phyloP scores from a whole-genome alignment of 2,797 vertebrate genomes.

The Bucorvus abyssinicus region DNA sequence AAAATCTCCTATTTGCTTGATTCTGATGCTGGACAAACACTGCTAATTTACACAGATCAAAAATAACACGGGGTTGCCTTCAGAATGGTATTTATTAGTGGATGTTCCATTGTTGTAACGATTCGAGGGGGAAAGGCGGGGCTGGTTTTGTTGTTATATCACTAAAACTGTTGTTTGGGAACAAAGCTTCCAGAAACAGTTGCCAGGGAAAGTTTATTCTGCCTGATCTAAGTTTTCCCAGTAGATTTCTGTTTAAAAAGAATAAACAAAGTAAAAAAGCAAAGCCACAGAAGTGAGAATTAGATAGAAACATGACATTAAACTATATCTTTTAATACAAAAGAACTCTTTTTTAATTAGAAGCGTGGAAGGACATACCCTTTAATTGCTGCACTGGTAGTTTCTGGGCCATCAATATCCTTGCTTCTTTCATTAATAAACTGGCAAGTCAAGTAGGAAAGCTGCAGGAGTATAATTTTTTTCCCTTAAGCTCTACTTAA shows the following conservation, averaged over 20 bases:
- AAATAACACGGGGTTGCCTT: neutral
- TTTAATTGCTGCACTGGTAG: slow-evolving; percentile 78
- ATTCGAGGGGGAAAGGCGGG: neutral
- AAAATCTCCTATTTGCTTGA: neutral
- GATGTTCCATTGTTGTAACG: neutral
- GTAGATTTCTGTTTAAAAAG: slow-evolving; percentile 31
- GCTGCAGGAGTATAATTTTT: slow-evolving; percentile 67
- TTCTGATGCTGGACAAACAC: neutral
- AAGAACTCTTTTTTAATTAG: slow-evolving; percentile 76
- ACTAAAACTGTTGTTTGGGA: slow-evolving; percentile 13
- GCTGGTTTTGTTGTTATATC: slow-evolving; percentile 15
- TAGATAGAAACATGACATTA: slow-evolving; percentile 46
- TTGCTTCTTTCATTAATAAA: slow-evolving; percentile 82
- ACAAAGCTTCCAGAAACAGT: slow-evolving; percentile 45
- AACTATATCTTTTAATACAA: slow-evolving; percentile 62
- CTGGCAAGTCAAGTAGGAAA: slow-evolving; percentile 76
- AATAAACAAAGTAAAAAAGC: neutral
- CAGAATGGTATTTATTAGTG: neutral
- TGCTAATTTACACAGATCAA: neutral
- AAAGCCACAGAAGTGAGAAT: slow-evolving; percentile 30
- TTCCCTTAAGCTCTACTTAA: slow-evolving; percentile 77
- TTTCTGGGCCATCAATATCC: slow-evolving; percentile 78
- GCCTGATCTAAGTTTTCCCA: slow-evolving; percentile 17
- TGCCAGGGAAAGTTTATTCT: slow-evolving; percentile 51
- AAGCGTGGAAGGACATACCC: slow-evolving; percentile 74